phyloP scores from a whole-genome alignment of 2,888 invertebrate genomes.

The Orthosia incerta region DNA sequence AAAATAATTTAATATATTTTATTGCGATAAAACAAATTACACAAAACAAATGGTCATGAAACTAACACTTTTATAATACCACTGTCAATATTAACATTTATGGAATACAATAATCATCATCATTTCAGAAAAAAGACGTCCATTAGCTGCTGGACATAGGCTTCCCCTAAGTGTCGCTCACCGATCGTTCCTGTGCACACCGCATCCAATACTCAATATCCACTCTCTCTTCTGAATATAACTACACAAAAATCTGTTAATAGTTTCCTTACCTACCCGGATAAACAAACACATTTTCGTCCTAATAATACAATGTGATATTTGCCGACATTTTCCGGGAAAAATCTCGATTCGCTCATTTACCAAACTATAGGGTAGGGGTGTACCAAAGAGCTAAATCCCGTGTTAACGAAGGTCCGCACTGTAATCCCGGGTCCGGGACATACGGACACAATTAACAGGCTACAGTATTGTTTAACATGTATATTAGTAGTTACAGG shows the following conservation, averaged over 20 bases:
- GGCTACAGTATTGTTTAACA: slow-evolving; percentile 69
- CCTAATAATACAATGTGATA: slow-evolving; percentile 37
- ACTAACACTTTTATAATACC: too few species aligned
- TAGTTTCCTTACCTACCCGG: neutral
- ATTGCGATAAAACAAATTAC: too few species aligned
- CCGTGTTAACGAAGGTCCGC: slow-evolving; percentile 82
- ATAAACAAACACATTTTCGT: slow-evolving; percentile 38
- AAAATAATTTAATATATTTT: too few species aligned
- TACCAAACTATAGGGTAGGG: slow-evolving; percentile 59
- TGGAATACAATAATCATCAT: too few species aligned
- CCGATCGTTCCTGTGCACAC: too few species aligned
- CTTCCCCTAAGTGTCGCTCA: too few species aligned
- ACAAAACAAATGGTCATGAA: too few species aligned
- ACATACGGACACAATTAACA: slow-evolving; percentile 80
- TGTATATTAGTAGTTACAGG: slow-evolving; percentile 62
- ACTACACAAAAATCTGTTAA: neutral
- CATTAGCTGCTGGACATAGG: too few species aligned
- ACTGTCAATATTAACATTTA: neutral
- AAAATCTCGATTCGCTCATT: slow-evolving; percentile 61
- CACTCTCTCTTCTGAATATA: neutral
- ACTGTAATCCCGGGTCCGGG: slow-evolving; percentile 76
- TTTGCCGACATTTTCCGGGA: slow-evolving; percentile 37
- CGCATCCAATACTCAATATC: neutral
- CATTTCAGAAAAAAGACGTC: too few species aligned
- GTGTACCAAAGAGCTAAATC: slow-evolving; percentile 80